These are phyloP conservation scores for Nyleta sp. DNA, from an alignment of 2,888 invertebrate species.

Conservation along the genomic window DNA sequence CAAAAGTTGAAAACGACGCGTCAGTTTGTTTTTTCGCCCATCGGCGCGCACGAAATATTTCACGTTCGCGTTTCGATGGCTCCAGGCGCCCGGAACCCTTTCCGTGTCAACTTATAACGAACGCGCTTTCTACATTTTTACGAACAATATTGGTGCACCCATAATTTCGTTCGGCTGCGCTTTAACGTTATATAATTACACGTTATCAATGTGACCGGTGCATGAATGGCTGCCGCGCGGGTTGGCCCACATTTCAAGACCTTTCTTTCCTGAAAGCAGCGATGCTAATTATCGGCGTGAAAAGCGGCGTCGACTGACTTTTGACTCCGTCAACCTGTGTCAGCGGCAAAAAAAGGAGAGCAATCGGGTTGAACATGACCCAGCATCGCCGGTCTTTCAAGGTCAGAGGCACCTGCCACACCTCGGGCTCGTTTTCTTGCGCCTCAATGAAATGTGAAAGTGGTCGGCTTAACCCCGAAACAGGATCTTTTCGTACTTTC, in stretches of 20 bases:
- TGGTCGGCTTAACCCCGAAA: constrained; percentile 57
- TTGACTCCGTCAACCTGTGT: constrained; percentile 42
- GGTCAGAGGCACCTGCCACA: constrained; percentile 67
- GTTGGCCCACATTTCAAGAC: constrained; percentile 31
- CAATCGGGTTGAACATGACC: constrained; percentile 27
- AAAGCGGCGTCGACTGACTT: constrained; percentile 37
- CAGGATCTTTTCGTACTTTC: constrained; percentile 67
- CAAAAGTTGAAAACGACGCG: constrained; percentile 1
- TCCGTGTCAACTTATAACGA: constrained; percentile 36
- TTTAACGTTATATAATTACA: constrained; percentile 46
- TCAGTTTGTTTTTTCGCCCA: not conserved
- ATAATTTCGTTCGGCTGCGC: constrained; percentile 21
- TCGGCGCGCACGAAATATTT: constrained; percentile 11
- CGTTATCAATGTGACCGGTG: constrained; percentile 44
- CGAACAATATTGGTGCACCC: constrained; percentile 33
- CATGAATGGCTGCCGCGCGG: constrained; percentile 31
- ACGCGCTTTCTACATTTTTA: constrained; percentile 54
- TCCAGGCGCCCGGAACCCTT: constrained; percentile 31
- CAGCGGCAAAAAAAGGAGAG: constrained; percentile 31
- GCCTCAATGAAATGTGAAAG: constrained; percentile 67
- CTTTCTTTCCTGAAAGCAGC: constrained; percentile 23
- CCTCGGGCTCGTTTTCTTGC: constrained; percentile 48
- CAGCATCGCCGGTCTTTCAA: constrained; percentile 57
- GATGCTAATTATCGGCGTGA: constrained; percentile 27
- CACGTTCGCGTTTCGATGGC: constrained; percentile 12